These are phyloP conservation scores for Blastobasis adustella DNA, from an alignment of 2,888 invertebrate genomes.

Conservation along the genomic window DNA sequence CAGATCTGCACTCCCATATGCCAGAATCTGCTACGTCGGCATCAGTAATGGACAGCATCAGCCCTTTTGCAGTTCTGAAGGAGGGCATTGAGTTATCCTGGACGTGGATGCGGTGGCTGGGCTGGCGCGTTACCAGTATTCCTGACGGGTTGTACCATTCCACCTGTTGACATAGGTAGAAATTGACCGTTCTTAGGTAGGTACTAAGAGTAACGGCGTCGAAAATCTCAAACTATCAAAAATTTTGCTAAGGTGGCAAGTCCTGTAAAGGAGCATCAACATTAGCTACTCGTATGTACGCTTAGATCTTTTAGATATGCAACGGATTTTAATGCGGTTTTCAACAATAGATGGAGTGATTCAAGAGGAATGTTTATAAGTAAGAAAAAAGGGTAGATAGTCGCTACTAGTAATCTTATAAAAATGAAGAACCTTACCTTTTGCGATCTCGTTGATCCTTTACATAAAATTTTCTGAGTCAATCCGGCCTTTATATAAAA, in stretches of 20 bases:
- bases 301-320: too few relatives aligned
- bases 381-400: too few relatives aligned
- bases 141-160: conserved; percentile 50
- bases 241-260: too few relatives aligned
- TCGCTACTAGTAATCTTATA: too few relatives aligned
- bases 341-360: too few relatives aligned
- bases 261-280: too few relatives aligned
- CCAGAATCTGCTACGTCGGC: conserved; percentile 43
- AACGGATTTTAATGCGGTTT: too few relatives aligned
- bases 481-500: conserved; percentile 31
- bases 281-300: too few relatives aligned
- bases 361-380: too few relatives aligned
- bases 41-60: conserved; percentile 33
- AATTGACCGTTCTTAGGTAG: too few relatives aligned
- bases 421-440: conserved; percentile 27
- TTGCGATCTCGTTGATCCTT: conserved; percentile 37
- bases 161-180: conserved; percentile 26
- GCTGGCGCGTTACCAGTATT: conserved; percentile 27
- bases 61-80: conserved; percentile 23
- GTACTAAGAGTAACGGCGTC: too few relatives aligned
- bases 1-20: conserved; percentile 44
- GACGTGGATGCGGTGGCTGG: conserved; percentile 34
- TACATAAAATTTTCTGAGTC: conserved; percentile 40
- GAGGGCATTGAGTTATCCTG: conserved; percentile 38
- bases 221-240: too few relatives aligned